A percentile compares a stretch with the other conserved stretches of the same genome.
phyloP scores from a whole-genome alignment of 2,888 invertebrate species.

The Sturmia bella region DNA sequence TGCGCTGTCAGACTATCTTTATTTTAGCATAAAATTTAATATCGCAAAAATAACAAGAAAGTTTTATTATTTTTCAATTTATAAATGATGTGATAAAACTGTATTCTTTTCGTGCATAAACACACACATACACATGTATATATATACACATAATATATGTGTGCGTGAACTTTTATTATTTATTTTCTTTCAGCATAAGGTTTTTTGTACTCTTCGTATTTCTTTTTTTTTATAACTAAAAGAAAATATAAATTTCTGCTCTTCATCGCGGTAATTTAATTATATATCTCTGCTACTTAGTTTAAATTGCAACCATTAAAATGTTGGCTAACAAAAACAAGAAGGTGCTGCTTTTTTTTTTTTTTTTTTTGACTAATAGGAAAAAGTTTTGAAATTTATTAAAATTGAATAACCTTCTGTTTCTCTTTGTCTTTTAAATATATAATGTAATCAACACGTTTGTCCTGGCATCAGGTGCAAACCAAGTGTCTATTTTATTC shows the following conservation, averaged over 20 bases:
- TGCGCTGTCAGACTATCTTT: neutral
- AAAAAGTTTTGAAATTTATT: neutral
- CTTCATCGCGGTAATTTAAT: constrained; percentile 30
- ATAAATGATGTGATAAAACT: constrained; percentile 78
- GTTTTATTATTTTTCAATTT: constrained; percentile 43
- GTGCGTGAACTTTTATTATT: neutral
- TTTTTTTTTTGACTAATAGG: neutral
- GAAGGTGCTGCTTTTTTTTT: neutral
- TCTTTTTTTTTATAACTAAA: neutral
- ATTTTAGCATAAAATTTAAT: neutral
- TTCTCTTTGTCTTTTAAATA: neutral
- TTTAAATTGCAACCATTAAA: neutral
- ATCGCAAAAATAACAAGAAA: neutral
- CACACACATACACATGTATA: constrained; percentile 12
- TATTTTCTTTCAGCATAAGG: neutral
- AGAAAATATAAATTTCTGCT: constrained; percentile 6
- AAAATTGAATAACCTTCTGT: neutral
- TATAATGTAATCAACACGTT: constrained; percentile 15
- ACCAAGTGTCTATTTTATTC: too few species aligned
- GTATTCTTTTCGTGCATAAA: constrained; percentile 36
- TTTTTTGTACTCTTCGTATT: neutral
- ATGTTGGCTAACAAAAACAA: neutral
- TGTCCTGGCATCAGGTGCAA: neutral
- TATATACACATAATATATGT: neutral
- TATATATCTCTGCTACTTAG: neutral